phyloP scores from a whole-genome alignment of 2,888 invertebrate genomes.

The Rotaria sp. region DNA sequence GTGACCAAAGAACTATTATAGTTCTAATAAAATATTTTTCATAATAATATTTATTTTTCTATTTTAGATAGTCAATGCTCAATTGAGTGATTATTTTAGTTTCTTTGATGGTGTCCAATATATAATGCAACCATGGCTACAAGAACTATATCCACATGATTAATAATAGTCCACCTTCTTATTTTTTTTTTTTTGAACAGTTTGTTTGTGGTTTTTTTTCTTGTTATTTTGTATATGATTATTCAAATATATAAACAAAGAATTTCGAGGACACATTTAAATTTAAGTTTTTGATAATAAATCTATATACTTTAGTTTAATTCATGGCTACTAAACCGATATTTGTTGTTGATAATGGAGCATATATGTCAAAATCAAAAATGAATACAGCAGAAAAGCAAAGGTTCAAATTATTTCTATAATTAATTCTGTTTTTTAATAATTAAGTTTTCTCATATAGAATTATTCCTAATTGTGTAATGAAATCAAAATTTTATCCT shows the following conservation, averaged over 20 bases:
- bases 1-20: too few species aligned
- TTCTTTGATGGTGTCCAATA: constrained; percentile 57
- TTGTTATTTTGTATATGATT: constrained; percentile 2
- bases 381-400: constrained; percentile 65
- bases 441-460: constrained; percentile 52
- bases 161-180: constrained; percentile 42
- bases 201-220: background rate
- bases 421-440: constrained; percentile 29
- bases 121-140: constrained; percentile 55
- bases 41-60: constrained; percentile 41
- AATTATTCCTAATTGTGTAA: constrained; percentile 83
- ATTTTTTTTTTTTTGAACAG: background rate
- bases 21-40: background rate
- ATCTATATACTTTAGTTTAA: background rate
- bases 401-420: constrained; percentile 56
- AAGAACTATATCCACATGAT: constrained; percentile 56
- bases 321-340: background rate
- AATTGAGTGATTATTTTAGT: constrained; percentile 55
- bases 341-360: constrained; percentile 80
- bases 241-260: background rate
- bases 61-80: constrained; percentile 54
- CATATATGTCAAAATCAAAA: constrained; percentile 77
- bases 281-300: too few species aligned
- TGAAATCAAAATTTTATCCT: constrained; percentile 93
- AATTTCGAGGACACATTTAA: background rate